Conservation (phyloP, 2,888 invertebrate species). For the Furcula furcula region DNA sequence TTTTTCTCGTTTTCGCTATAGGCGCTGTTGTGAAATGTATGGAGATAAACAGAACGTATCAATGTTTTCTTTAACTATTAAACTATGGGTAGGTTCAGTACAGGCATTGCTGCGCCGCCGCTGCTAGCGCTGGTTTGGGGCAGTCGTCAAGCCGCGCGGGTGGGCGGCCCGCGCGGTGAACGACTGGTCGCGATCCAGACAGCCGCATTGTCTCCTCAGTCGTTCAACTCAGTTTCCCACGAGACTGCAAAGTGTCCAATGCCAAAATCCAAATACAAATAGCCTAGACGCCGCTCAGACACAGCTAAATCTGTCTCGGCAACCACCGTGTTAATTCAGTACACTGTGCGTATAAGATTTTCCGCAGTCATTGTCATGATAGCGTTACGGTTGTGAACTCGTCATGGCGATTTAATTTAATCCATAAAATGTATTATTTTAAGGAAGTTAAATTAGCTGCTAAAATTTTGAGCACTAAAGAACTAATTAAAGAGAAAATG, state of each 20-base stretch:
- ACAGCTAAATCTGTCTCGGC: constrained; percentile 71
- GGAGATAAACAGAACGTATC: too few species aligned
- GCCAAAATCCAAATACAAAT: constrained; percentile 77
- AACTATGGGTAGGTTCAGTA: too few species aligned
- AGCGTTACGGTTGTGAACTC: constrained; percentile 37
- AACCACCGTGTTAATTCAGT: constrained; percentile 55
- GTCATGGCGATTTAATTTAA: constrained; percentile 32
- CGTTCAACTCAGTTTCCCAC: constrained; percentile 82
- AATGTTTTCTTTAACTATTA: too few species aligned
- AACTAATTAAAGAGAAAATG: too few species aligned
- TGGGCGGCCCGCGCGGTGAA: constrained; percentile 58
- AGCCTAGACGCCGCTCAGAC: constrained; percentile 79
- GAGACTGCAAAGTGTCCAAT: constrained; percentile 73
- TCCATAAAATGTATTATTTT: constrained; percentile 24
- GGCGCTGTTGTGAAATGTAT: too few species aligned
- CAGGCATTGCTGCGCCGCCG: constrained; percentile 6
- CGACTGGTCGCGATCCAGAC: constrained; percentile 63
- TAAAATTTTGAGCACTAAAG: too few species aligned
- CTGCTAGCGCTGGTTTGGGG: constrained; percentile 2
- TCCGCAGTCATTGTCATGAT: constrained; percentile 42
- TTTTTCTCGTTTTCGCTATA: too few species aligned
- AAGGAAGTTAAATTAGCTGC: constrained; percentile 11
- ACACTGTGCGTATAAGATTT: constrained; percentile 43
- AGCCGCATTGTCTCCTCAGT: constrained; percentile 77
- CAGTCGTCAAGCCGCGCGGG: constrained; percentile 34